phyloP scores from a whole-genome alignment of 2,797 vertebrate species.

The Tauraco hartlaubi region DNA sequence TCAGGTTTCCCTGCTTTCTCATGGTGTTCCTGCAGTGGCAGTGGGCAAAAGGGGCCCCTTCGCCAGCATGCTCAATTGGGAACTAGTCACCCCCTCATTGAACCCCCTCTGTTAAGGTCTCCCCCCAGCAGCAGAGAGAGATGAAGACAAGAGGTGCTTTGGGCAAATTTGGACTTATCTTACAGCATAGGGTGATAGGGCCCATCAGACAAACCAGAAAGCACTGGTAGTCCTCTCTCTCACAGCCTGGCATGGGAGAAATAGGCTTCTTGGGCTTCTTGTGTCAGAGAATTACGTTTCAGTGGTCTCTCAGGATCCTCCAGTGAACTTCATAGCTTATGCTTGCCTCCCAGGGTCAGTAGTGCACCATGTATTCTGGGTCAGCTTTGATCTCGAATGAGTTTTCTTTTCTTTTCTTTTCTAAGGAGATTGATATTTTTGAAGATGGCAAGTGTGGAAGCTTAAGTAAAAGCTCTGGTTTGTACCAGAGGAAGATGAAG shows the following conservation, averaged over 20 bases:
- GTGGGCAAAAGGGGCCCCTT: accelerated
- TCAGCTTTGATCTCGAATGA: not conserved
- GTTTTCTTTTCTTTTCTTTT: not conserved
- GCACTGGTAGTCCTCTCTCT: not conserved
- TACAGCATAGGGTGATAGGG: accelerated
- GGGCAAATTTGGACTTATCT: not conserved
- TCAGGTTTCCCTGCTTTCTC: not conserved
- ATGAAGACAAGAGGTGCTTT: accelerated
- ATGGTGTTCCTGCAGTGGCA: not conserved
- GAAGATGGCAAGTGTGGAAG: not conserved
- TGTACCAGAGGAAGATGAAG: accelerated
- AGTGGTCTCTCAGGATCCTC: not conserved
- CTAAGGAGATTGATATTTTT: not conserved
- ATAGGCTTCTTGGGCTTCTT: not conserved
- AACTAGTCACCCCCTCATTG: accelerated
- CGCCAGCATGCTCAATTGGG: not conserved
- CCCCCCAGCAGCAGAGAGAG: not conserved
- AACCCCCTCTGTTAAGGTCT: accelerated
- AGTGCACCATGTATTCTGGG: not conserved
- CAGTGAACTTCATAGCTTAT: not conserved
- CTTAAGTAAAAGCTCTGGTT: not conserved
- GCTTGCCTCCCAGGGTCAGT: not conserved
- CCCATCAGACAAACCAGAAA: not conserved
- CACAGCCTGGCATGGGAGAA: not conserved
- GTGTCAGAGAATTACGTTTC: not conserved